Conservation (phyloP, 2,113 vertebrate species). For the Tringa solitaria region DNA sequence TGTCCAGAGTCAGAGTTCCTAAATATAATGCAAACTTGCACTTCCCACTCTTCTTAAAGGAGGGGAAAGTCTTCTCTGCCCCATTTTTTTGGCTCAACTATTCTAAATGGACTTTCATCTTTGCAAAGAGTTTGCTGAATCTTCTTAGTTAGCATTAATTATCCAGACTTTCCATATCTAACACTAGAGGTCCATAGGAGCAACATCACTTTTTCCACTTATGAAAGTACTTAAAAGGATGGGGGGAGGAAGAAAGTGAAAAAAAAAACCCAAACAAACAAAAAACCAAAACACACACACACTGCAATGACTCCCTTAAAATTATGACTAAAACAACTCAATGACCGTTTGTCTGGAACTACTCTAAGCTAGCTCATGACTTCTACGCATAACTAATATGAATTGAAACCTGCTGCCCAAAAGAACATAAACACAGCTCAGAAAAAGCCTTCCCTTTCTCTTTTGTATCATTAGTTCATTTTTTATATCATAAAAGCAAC, state of each 20-base stretch:
- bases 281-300: background rate
- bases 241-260: background rate
- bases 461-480: background rate
- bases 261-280: background rate
- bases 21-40: background rate
- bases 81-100: background rate
- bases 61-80: background rate
- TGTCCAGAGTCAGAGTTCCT: background rate
- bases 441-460: background rate
- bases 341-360: background rate
- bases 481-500: background rate
- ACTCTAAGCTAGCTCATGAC: background rate
- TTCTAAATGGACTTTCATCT: background rate
- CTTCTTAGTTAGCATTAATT: background rate
- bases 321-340: background rate
- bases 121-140: background rate
- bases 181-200: background rate
- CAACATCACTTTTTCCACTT: background rate
- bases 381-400: background rate
- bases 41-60: background rate
- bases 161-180: background rate
- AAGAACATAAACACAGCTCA: background rate
- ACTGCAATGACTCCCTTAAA: background rate
- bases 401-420: background rate
- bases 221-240: background rate